These are phyloP conservation scores for Chaitophorus viminalis DNA, from an alignment of 2,888 invertebrate genomes.

Conservation along the genomic window DNA sequence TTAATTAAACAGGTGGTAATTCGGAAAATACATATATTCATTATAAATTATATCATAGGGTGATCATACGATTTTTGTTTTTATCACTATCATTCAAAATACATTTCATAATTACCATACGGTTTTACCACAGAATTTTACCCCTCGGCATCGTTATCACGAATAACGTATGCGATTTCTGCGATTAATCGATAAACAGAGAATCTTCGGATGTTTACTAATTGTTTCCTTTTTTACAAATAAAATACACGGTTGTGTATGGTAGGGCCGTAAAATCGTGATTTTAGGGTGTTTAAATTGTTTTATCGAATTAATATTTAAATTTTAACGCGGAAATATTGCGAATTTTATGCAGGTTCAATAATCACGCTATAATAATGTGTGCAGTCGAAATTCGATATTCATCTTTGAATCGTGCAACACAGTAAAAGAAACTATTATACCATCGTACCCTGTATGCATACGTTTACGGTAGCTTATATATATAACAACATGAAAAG, in stretches of 20 bases:
- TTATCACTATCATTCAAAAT: no score
- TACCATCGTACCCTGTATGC: background rate
- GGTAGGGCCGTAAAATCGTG: background rate
- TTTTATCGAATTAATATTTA: constrained; percentile 6
- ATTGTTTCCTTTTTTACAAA: background rate
- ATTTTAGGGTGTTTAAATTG: constrained; percentile 38
- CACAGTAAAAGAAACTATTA: background rate
- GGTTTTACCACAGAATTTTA: no score
- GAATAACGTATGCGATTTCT: no score
- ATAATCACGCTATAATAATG: no score
- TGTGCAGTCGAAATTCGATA: constrained; percentile 1
- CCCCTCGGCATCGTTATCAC: no score
- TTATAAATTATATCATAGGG: no score
- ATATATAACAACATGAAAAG: background rate
- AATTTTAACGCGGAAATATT: background rate
- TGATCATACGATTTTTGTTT: no score
- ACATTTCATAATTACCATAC: no score
- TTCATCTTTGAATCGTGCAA: constrained; percentile 11
- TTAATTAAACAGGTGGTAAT: no score
- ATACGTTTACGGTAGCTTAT: constrained; percentile 11
- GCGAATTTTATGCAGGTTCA: background rate
- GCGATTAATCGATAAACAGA: background rate
- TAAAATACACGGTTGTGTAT: background rate
- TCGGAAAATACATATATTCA: no score
- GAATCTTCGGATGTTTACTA: background rate